phyloP scores from a whole-genome alignment of 2,797 vertebrate species.

The Microctenopoma stevenorrisi region DNA sequence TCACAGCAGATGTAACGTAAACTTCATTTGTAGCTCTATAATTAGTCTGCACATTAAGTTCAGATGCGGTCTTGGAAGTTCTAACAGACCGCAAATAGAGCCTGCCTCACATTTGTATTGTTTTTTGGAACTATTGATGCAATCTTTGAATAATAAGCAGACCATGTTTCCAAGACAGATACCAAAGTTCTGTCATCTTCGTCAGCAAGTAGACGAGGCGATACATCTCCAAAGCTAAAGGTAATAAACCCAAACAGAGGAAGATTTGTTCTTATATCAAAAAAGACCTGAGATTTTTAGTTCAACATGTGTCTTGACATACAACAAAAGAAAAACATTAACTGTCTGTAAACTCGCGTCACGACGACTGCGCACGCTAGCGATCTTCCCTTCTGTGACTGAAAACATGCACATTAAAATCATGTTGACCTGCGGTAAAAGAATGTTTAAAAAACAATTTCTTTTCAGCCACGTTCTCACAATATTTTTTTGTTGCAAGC shows the following conservation, averaged over 20 bases:
- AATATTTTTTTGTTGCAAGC: conserved; percentile 58
- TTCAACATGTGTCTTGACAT: conserved; percentile 68
- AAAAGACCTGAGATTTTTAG: conserved; percentile 83
- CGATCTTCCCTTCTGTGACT: conserved; percentile 72
- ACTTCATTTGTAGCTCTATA: conserved; percentile 67
- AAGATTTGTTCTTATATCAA: conserved; percentile 75
- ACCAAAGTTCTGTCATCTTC: conserved; percentile 29
- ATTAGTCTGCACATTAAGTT: conserved; percentile 59
- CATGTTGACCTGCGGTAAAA: conserved; percentile 49
- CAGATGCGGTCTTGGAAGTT: conserved; percentile 40
- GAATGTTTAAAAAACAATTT: conserved; percentile 49
- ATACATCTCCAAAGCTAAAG: conserved; percentile 66
- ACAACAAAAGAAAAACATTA: conserved; percentile 50
- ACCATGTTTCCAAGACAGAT: conserved; percentile 42
- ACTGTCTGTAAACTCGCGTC: conserved; percentile 65
- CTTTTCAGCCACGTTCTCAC: conserved; percentile 47
- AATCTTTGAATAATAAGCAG: conserved; percentile 61
- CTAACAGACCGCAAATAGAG: conserved; percentile 40
- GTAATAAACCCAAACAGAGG: conserved; percentile 69
- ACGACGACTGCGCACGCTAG: conserved; percentile 60
- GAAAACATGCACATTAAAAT: conserved; percentile 78
- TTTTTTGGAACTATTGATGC: conserved; percentile 33
- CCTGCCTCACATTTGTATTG: conserved; percentile 30
- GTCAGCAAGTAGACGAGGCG: conserved; percentile 43
- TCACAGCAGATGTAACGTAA: conserved; percentile 76